Base-by-base conservation (phyloP, 2,888 invertebrate genomes). In the Cataglyphis albicans region DNA sequence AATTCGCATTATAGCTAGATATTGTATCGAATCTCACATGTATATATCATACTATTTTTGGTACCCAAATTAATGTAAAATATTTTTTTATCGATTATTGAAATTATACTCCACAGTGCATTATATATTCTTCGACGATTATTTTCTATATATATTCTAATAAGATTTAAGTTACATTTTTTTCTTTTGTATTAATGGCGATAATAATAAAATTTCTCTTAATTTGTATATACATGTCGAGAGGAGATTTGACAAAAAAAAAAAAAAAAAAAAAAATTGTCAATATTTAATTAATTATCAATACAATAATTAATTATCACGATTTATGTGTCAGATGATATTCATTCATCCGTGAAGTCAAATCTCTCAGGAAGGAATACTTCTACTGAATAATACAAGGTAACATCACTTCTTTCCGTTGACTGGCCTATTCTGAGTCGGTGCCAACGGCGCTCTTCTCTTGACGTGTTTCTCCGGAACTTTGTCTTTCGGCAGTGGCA, bases 391-490 rank as follows among this genome's bases (percentile, higher is more conserved):
- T 44, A 44, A 57, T 63, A 70, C 10, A 32, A 35, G 44, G 35
- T 29, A 55, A 57, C 38, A 21, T 85, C 68, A 91, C 35, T 90
- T 89, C 61, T 91, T 91, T 35, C 21, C 75, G 25, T 80, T 86
- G 29, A 83, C 82, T 1, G 86, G 61, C 84, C 90, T 91, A 55
- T 88, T 90, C 61, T 91, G 92, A 84, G 87, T 91, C 4, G 93
- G 94, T 0, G 92, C 90, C 29, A 92, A 85, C 1, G 94, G 93
- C 0, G 94, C 94, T 85, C 93, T 90, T 86, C 93, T 91, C 32
- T 94, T 94, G 6, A 94, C 90, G 52, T 93, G 91, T 64, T 93
- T 94, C 67, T 92, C 93, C 12, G 92, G 87, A 35, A 91, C 83
- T 68, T 88, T 91, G 72, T 92, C 91, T 48, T 91, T 93, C 25